A percentile compares a stretch with the other conserved stretches of the same genome.
Conservation (phyloP, 2,888 invertebrate species). For the Andrena chrysosceles region DNA sequence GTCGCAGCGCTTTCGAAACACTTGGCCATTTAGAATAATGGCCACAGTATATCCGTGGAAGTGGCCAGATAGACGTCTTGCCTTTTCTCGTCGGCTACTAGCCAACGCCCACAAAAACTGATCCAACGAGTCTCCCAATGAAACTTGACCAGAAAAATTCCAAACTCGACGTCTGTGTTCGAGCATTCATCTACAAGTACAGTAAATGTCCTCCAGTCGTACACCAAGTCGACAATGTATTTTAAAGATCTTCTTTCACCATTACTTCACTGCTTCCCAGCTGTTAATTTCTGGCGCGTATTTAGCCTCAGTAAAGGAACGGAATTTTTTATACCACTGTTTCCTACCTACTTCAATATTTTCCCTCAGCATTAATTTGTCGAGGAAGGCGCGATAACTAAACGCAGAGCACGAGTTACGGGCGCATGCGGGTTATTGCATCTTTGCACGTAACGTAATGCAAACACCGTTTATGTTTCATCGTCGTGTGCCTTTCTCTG, state of each 20-base stretch:
- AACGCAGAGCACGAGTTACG: conserved; percentile 4
- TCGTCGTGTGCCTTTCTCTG: neutral
- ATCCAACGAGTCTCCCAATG: conserved; percentile 11
- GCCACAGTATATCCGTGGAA: conserved; percentile 9
- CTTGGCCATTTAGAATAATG: conserved; percentile 5
- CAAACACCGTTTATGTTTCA: conserved; percentile 14
- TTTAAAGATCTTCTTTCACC: neutral
- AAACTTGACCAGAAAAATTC: conserved; percentile 23
- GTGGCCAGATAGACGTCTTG: conserved; percentile 3
- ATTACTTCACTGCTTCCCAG: neutral
- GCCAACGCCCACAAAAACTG: conserved; percentile 19
- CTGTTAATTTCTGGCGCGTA: neutral
- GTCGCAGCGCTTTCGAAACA: conserved; percentile 6
- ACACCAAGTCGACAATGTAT: neutral
- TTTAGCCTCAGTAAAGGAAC: neutral
- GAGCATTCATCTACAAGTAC: neutral
- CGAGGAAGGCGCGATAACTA: conserved; percentile 11
- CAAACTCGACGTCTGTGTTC: neutral
- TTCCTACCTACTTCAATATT: neutral
- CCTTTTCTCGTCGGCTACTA: conserved; percentile 2
- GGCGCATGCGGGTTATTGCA: conserved; percentile 10
- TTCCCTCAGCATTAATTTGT: conserved; percentile 6
- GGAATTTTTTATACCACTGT: neutral
- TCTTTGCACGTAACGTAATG: conserved; percentile 15
- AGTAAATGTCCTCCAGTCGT: neutral